Evolutionary conservation across 2,797 vertebrate genomes (phyloP).

Genomic region (Rallus crepitans): DNA sequence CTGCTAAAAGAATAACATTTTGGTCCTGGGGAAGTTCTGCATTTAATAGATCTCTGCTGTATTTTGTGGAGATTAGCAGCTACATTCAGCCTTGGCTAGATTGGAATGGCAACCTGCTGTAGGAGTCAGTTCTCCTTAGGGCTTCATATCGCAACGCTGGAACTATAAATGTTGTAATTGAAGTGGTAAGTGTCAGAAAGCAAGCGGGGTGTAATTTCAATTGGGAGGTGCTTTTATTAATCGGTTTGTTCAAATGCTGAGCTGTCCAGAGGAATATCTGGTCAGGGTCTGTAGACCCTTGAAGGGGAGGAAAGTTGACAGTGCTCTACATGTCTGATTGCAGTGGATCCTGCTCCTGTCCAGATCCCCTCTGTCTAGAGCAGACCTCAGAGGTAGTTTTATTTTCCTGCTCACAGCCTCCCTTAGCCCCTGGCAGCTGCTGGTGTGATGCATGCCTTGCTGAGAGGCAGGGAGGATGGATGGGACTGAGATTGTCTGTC

Average conservation of each 20-base stretch:
- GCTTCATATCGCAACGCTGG: constrained; percentile 36
- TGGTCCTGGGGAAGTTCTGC: constrained; percentile 62
- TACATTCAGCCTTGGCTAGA: constrained; percentile 66
- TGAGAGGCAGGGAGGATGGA: neutral
- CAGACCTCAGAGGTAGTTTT: neutral
- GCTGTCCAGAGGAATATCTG: neutral
- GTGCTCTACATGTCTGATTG: neutral
- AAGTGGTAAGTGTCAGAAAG: constrained; percentile 61
- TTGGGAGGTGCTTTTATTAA: constrained; percentile 43
- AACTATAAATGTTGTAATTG: constrained; percentile 55
- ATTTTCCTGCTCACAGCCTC: neutral
- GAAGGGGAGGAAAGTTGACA: neutral
- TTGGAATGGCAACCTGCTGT: constrained; percentile 42
- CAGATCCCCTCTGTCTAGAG: neutral
- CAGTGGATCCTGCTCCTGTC: neutral
- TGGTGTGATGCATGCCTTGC: neutral
- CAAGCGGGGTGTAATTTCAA: constrained; percentile 35
- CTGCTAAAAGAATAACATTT: constrained; percentile 64
- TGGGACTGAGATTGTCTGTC: neutral
- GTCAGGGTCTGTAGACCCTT: neutral
- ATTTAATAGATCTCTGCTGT: constrained; percentile 71
- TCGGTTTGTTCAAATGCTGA: neutral
- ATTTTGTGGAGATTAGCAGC: constrained; percentile 64
- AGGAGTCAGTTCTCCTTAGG: constrained; percentile 65
- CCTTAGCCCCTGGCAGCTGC: neutral